Conservation (phyloP, 2,888 invertebrate genomes). For the Amiota communis region DNA sequence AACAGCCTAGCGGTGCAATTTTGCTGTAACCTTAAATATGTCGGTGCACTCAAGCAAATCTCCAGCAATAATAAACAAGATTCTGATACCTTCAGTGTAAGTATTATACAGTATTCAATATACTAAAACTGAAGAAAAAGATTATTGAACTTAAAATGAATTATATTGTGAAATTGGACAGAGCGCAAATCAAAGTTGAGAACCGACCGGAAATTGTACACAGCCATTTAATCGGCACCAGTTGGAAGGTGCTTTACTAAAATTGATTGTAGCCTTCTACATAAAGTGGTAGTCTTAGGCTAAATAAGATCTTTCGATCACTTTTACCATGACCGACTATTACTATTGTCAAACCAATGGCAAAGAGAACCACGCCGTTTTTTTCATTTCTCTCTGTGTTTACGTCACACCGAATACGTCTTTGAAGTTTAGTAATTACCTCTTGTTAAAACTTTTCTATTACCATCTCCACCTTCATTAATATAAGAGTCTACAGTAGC, state of each 20-base stretch:
- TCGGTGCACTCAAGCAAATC: conserved; percentile 88
- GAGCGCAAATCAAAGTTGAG: background rate
- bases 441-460: conserved; percentile 63
- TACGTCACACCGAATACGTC: background rate
- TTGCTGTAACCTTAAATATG: conserved; percentile 89
- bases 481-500: background rate
- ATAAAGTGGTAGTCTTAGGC: too few relatives aligned
- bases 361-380: background rate
- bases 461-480: conserved; percentile 45
- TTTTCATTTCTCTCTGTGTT: background rate
- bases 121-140: background rate
- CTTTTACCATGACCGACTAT: background rate
- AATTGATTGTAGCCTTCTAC: too few relatives aligned
- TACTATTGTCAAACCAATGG: background rate
- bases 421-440: conserved; percentile 4
- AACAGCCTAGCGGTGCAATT: conserved; percentile 86
- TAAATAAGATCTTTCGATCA: background rate
- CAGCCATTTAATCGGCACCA: background rate
- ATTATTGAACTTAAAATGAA: background rate
- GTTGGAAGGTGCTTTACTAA: background rate
- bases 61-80: conserved; percentile 78
- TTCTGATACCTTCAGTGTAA: conserved; percentile 56
- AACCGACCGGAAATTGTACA: conserved; percentile 11
- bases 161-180: conserved; percentile 15
- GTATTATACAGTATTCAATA: conserved; percentile 29